These are phyloP conservation scores for Resseliella maxima DNA, from an alignment of 2,888 invertebrate genomes.

Conservation along the genomic window DNA sequence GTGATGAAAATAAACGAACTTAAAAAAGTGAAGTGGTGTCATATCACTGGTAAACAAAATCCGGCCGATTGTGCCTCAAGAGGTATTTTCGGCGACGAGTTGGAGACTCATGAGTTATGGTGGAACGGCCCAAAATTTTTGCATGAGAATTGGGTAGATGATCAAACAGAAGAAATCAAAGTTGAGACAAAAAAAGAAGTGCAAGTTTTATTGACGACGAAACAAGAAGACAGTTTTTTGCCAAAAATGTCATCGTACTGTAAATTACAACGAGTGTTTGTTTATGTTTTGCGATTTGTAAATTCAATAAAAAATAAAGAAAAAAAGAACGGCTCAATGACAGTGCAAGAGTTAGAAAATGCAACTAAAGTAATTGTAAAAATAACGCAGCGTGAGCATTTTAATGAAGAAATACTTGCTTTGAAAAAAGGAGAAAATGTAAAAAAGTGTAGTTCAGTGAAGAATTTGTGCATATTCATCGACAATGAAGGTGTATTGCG, in stretches of 20 bases:
- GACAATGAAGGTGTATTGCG: background rate
- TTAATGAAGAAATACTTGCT: slow-evolving; percentile 25
- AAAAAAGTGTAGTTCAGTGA: background rate
- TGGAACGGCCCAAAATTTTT: background rate
- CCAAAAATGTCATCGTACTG: background rate
- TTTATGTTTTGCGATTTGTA: background rate
- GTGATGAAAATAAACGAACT: background rate
- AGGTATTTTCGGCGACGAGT: background rate
- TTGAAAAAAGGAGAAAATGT: background rate
- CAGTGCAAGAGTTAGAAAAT: background rate
- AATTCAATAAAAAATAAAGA: slow-evolving; percentile 22
- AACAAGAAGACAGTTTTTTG: background rate
- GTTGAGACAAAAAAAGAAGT: background rate
- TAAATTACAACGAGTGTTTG: background rate
- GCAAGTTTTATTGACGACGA: background rate
- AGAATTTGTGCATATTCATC: background rate
- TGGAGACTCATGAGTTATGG: background rate
- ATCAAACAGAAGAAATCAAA: background rate
- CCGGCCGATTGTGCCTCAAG: background rate
- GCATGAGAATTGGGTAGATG: background rate
- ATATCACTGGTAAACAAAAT: background rate
- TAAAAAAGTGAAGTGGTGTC: background rate
- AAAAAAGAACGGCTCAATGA: background rate
- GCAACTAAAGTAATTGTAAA: background rate
- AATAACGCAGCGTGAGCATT: background rate